phyloP scores from a whole-genome alignment of 30 jellyfish, hydroid and myxozoan genomes.

The Chironex yamaguchii region DNA sequence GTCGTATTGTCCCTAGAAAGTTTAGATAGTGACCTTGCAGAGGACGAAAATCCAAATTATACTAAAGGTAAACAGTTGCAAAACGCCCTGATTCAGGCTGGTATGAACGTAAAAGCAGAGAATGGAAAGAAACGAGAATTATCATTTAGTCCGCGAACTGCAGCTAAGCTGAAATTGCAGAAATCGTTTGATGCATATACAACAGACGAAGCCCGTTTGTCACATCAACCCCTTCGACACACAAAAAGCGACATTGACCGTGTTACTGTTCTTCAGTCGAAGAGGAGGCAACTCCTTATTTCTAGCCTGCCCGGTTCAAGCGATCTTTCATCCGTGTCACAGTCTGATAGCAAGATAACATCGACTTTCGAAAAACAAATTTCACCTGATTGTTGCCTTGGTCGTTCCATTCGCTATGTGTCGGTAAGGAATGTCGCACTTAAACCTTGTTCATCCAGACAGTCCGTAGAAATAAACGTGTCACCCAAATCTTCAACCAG shows the following conservation, averaged over 20 bases:
- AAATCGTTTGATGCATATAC: not conserved
- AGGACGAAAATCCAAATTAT: too few species aligned
- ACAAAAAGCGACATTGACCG: slow-evolving; percentile 70
- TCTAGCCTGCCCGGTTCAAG: not conserved
- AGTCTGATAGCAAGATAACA: slow-evolving; percentile 13
- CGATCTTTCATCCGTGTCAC: not conserved
- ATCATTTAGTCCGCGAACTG: not conserved
- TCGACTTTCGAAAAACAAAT: slow-evolving; percentile 32
- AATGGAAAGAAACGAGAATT: not conserved
- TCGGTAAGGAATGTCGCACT: not conserved
- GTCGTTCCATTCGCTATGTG: not conserved
- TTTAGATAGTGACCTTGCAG: not conserved
- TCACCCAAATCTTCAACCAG: not conserved
- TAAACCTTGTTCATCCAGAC: not conserved
- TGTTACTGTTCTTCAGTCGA: slow-evolving; percentile 49
- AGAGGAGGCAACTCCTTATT: slow-evolving; percentile 60
- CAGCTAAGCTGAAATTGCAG: not conserved
- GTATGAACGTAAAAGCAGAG: slow-evolving; percentile 50
- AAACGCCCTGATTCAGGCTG: slow-evolving; percentile 1
- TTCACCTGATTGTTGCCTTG: not conserved
- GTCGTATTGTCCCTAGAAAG: not conserved
- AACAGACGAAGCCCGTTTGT: not conserved
- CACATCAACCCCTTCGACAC: slow-evolving; percentile 55
- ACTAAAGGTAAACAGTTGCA: not conserved
- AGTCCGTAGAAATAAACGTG: not conserved